Evolutionary conservation across 2,888 invertebrate genomes (phyloP), one percentile per base, ranked within the genome.

Genomic region (Zhengitettix transpicula): DNA sequence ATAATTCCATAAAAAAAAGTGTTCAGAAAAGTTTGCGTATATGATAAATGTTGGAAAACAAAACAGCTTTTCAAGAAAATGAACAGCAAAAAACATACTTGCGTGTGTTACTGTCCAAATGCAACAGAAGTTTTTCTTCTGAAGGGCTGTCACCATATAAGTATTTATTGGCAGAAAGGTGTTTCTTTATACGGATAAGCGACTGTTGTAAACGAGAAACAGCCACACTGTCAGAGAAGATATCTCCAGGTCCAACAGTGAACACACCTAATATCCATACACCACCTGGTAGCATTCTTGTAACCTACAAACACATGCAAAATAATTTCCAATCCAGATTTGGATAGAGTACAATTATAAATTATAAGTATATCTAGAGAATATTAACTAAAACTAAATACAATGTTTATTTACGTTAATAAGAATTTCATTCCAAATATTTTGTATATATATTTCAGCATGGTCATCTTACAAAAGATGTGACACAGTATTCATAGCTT

Each of bases 211-310:
- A 69, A 74, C 82, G 83, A 56, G 77, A 73, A 58, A 78, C 74
- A 65, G 78, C 75, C 58, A 76, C 77, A 42, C 75, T 75, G 59
- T 81, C 77, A 62, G 75, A 79, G 67, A 86, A 78, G 58, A 82
- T 73, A 67, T 85, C 82, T 64, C 80, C 81, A 63, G 81, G 79
- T 16, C 83, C 83, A 58, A 84, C 81, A 42, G 89, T 75, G 72
- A 91, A 93, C 66, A 92, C 77, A 73, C 87, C 94, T 69, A 91
- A 77, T 56, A 94, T 85, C 73, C 83, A 83, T 78, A 93, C 83
- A 55, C 93, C 94, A 52, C 94, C 95, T 42, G 93, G 89, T 63
- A 94, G 75, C 92, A 94, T 93, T 72, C 90, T 81, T 2, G 87
- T 85, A 1, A 90, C 79, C 81, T 81, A 63, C 1, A 7, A 28